Base-by-base conservation (phyloP, 2,113 vertebrate genomes). In the Nerophis ophidion region DNA sequence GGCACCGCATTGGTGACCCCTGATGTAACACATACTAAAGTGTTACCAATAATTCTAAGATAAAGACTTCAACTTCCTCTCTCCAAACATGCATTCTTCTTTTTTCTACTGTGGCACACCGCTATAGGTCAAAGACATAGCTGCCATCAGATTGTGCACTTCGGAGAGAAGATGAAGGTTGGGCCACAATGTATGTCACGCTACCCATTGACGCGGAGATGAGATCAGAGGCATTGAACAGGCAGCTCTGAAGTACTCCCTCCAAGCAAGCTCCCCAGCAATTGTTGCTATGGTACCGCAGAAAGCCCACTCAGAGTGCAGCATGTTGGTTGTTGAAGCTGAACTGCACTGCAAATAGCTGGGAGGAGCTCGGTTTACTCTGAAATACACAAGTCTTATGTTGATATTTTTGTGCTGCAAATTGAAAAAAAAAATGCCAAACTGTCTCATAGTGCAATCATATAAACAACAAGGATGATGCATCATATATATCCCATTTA, bases 261-360 rank as follows among this genome's bases (percentile, higher is more conserved):
- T 81, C 70, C 54, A 72, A 80, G 67, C 80, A 62, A 78, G 76
- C 76, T 79, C 73, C 82, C 77, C 74, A 73, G 82, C 82, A 81
- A 81, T 81, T 75, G 82, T 86, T 86, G 86, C 84, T 87, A 87
- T 61, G 86, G 68, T 84, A 87, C 81, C 26, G 12, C 33, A 70
- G 70, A 56, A 82, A 78, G 71, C 65, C 67, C 71, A 78, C 68
- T 82, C 77, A 82, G 78, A 84, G 84, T 66, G 75, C 71, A 66
- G 74, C 33, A 72, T 64, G 73, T 74, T 65, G 74, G 79, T 82
- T 33, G 53, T 70, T 57, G 76, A 81, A 80, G 68, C 61, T 76
- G 73, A 84, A 71, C 79, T 70, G 77, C 79, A 73, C 68, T 66
- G 63, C 73, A 63, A 72, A 77, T 70, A 70, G 65, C 76, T 71